phyloP scores from a whole-genome alignment of 1,140 invertebrate genomes.

The Akabosia matsudoensis region DNA sequence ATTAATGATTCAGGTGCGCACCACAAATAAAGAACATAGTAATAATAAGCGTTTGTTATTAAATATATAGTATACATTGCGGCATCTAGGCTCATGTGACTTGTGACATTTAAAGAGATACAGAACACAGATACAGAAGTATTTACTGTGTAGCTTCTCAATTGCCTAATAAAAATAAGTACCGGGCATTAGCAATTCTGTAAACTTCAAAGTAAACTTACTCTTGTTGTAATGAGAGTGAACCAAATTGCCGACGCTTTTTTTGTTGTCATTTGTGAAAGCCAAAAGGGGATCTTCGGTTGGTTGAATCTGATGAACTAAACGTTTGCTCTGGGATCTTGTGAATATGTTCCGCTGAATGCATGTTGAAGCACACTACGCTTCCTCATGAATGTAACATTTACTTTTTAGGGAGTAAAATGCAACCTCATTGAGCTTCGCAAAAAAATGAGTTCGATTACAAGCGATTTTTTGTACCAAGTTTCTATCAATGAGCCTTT shows the following conservation, averaged over 20 bases:
- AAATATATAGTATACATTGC: too few relatives aligned
- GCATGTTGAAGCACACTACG: not conserved
- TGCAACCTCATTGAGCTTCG: not conserved
- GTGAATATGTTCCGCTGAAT: not conserved
- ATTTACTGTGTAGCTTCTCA: too few relatives aligned
- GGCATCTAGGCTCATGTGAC: too few relatives aligned
- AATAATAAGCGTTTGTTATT: too few relatives aligned
- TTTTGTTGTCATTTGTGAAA: slow-evolving; percentile 22
- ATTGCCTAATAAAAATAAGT: too few relatives aligned
- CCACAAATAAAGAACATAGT: too few relatives aligned
- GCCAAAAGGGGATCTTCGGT: slow-evolving; percentile 21
- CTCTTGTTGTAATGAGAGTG: not conserved
- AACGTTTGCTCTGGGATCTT: not conserved
- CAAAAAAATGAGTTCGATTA: slow-evolving; percentile 15
- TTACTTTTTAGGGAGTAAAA: not conserved
- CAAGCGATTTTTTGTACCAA: slow-evolving; percentile 3
- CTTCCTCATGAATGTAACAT: not conserved
- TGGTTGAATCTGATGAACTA: slow-evolving; percentile 18
- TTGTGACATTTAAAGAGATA: too few relatives aligned
- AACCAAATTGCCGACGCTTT: not conserved
- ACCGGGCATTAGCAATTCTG: too few relatives aligned
- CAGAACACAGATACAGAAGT: too few relatives aligned
- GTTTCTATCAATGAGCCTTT: slow-evolving; percentile 17
- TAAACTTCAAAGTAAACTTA: not conserved
- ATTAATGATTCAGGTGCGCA: too few relatives aligned